These are phyloP conservation scores for Podarcis raffonei DNA, from an alignment of 2,113 vertebrate genomes.

Conservation along the genomic window DNA sequence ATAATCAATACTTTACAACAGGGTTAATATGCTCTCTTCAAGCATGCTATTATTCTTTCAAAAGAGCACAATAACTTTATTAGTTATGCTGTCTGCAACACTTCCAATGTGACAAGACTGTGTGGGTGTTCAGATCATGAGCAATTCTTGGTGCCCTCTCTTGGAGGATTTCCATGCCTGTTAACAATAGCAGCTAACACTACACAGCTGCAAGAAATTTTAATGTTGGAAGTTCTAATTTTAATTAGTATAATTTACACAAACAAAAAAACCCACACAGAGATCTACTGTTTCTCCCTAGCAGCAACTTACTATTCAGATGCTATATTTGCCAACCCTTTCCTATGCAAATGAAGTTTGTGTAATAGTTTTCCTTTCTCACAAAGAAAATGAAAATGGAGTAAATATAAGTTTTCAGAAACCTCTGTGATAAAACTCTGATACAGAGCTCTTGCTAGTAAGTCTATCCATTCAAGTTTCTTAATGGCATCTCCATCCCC, in stretches of 20 bases:
- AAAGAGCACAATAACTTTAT: slow-evolving; percentile 82
- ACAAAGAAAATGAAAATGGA: slow-evolving; percentile 35
- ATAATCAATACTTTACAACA: slow-evolving; percentile 83
- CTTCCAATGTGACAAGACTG: slow-evolving; percentile 72
- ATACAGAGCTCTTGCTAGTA: slow-evolving; percentile 10
- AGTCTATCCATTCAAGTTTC: slow-evolving; percentile 10
- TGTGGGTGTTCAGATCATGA: slow-evolving; percentile 70
- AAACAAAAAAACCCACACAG: slow-evolving; percentile 63
- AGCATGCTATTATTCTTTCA: slow-evolving; percentile 82
- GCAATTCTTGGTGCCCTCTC: slow-evolving; percentile 74
- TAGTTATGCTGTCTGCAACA: slow-evolving; percentile 79
- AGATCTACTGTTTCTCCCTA: slow-evolving; percentile 63
- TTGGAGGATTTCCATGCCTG: slow-evolving; percentile 60
- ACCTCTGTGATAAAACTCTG: slow-evolving; percentile 1
- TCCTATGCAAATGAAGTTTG: slow-evolving; percentile 41
- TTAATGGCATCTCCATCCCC: background rate
- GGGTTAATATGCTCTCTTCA: slow-evolving; percentile 83
- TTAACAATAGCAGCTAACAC: slow-evolving; percentile 57
- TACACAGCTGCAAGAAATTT: slow-evolving; percentile 72
- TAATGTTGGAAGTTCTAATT: slow-evolving; percentile 71
- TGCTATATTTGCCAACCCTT: slow-evolving; percentile 58
- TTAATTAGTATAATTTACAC: slow-evolving; percentile 79
- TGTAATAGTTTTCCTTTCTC: slow-evolving; percentile 16
- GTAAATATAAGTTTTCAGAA: slow-evolving; percentile 40
- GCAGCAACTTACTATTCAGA: slow-evolving; percentile 67